phyloP scores from a whole-genome alignment of 2,888 invertebrate species.

The Frankliniella intonsa region DNA sequence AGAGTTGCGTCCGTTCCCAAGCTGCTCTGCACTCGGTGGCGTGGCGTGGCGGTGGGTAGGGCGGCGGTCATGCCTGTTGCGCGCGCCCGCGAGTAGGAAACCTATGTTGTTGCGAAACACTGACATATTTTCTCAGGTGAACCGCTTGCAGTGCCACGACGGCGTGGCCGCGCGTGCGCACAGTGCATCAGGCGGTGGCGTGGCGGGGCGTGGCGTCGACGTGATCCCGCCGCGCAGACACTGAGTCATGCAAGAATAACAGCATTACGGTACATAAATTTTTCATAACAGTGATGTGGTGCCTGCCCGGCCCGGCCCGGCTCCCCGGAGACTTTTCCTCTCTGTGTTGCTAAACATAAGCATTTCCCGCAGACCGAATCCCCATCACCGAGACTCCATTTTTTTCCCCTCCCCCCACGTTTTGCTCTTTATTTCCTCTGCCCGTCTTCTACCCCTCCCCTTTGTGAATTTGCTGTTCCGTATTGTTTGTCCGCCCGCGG shows the following conservation, averaged over 20 bases:
- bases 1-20: not conserved
- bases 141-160: no score
- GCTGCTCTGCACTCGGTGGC: not conserved
- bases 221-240: no score
- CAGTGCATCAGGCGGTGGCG: no score
- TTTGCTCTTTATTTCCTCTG: not conserved
- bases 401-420: not conserved
- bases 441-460: not conserved
- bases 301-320: not conserved
- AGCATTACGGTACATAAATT: constrained; percentile 20
- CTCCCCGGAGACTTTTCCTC: not conserved
- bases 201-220: no score
- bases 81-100: not conserved
- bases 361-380: constrained; percentile 4
- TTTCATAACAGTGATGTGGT: not conserved
- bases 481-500: constrained; percentile 16
- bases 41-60: not conserved
- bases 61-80: not conserved
- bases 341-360: not conserved
- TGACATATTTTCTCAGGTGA: no score
- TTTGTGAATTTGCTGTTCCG: not conserved
- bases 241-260: constrained; percentile 4
- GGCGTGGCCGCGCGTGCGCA: no score
- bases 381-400: not conserved
- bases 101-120: no score